Percentiles rank a stretch among this genome's conserved stretches.
These are phyloP conservation scores for Sebastes minor DNA, from an alignment of 2,797 vertebrate species.

Conservation along the genomic window DNA sequence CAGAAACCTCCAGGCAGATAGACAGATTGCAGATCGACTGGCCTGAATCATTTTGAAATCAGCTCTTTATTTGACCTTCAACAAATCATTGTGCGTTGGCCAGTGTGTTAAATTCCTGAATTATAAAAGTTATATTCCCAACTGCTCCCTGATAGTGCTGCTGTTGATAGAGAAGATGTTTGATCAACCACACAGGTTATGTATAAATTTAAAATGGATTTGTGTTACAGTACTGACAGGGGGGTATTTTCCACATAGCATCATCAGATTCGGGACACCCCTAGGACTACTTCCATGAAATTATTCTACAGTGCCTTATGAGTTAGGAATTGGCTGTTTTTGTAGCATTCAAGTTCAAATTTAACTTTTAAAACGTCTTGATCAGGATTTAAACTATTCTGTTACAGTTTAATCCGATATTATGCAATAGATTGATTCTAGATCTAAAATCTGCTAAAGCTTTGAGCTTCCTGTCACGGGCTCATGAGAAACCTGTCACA, in stretches of 20 bases:
- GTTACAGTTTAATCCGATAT: not conserved
- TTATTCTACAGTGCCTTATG: not conserved
- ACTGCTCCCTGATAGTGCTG: not conserved
- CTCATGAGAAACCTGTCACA: not conserved
- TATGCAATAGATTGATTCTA: not conserved
- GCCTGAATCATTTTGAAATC: not conserved
- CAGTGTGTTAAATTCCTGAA: not conserved
- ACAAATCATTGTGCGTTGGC: not conserved
- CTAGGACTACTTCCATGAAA: not conserved
- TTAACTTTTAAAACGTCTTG: not conserved
- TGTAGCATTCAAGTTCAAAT: not conserved
- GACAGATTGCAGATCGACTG: not conserved
- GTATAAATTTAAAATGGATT: not conserved
- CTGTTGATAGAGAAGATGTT: not conserved
- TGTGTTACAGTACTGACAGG: not conserved
- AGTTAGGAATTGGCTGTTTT: not conserved
- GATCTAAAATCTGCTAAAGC: not conserved
- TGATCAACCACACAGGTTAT: not conserved
- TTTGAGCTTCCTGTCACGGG: not conserved
- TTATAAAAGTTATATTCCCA: not conserved
- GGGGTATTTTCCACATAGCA: not conserved
- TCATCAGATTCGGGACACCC: not conserved
- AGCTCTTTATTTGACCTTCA: not conserved
- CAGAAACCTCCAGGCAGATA: not conserved
- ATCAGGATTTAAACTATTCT: not conserved